Base-by-base conservation (phyloP, 2,113 vertebrate species). In the Pedetes capensis region DNA sequence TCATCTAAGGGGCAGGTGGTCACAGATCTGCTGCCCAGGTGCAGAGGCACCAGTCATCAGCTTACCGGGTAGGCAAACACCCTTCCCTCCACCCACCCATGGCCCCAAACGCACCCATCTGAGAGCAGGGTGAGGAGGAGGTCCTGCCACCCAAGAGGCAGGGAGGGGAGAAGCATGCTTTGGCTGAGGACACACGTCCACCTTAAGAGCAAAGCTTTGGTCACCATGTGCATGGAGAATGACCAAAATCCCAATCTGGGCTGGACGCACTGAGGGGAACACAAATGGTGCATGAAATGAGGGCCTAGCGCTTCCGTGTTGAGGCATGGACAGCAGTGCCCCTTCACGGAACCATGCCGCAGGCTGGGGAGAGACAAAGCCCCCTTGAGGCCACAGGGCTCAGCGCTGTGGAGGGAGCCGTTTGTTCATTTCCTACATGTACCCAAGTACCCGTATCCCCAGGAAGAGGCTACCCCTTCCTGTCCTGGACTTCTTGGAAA, bases 31-130 rank as follows among this genome's bases (percentile, higher is more conserved):
- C 0, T 27, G 59, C 13, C 3, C 37, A 29, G 42, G 32, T 22
- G n/a, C 72, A 64, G 23, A 72, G 61, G 17, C 14, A 14, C 47
- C 22, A 69, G 47, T 22, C 61, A 11, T 1, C 61, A 18, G 34
- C 17, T 79, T 27, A 2, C 16, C 4, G 32, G 44, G 20, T 8
- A 64, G 66, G 53, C 23, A 22, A 37, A 34, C 20, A 44, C 9
- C 7, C n/a, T 42, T 47, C 71, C 3, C 18, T 27, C 20, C 23
- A 0, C 29, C 16, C 8, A 14, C n/a, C 1, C 23, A 22, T 0
- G 0, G 12, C 13, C n/a, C 51, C 25, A 27, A 4, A 63, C 7
- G 23, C 18, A 64, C 5, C 78, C 39, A 4, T 44, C 66, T 20
- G 23, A 39, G 2, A 82, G 83, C 25, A 85, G 51, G 32, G 1